These are phyloP conservation scores for Trachops cirrhosus DNA, from an alignment of 2,797 vertebrate species.

Conservation along the genomic window DNA sequence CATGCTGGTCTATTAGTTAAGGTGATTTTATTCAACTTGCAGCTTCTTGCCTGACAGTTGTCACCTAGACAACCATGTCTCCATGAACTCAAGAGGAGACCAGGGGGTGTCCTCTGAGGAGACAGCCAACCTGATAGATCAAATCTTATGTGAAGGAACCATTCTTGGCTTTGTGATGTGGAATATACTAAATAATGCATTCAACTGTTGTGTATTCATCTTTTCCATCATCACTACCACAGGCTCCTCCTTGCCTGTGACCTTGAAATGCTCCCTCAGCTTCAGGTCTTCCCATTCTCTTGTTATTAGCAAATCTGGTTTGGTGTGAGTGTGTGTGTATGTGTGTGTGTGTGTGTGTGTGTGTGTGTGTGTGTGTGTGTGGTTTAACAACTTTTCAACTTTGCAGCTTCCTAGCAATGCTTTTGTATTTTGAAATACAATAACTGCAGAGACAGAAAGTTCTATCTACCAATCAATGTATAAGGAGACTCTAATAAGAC, in stretches of 20 bases:
- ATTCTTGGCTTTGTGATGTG: conserved; percentile 60
- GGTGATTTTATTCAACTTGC: conserved; percentile 69
- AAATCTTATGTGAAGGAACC: conserved; percentile 67
- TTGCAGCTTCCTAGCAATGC: conserved; percentile 51
- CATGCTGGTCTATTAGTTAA: conserved; percentile 68
- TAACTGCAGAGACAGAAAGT: conserved; percentile 69
- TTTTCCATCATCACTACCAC: conserved; percentile 60
- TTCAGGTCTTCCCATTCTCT: conserved; percentile 65
- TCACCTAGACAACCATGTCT: conserved; percentile 73
- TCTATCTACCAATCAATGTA: conserved; percentile 34
- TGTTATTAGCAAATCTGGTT: conserved; percentile 77
- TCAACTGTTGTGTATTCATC: conserved; percentile 75
- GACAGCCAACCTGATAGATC: conserved; percentile 70
- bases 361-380: background rate
- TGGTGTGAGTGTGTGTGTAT: background rate
- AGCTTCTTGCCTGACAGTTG: conserved; percentile 68
- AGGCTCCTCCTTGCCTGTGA: conserved; percentile 71
- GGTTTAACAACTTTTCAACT: conserved; percentile 64
- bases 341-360: background rate
- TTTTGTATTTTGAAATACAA: conserved; percentile 75
- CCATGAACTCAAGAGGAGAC: conserved; percentile 61
- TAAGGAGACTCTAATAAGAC: conserved; percentile 55
- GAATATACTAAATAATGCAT: conserved; percentile 59
- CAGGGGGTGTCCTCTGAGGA: conserved; percentile 74
- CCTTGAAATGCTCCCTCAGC: conserved; percentile 78